Evolutionary conservation across 2,797 vertebrate genomes (phyloP).

Genomic region (Lithobates sylvaticus): DNA sequence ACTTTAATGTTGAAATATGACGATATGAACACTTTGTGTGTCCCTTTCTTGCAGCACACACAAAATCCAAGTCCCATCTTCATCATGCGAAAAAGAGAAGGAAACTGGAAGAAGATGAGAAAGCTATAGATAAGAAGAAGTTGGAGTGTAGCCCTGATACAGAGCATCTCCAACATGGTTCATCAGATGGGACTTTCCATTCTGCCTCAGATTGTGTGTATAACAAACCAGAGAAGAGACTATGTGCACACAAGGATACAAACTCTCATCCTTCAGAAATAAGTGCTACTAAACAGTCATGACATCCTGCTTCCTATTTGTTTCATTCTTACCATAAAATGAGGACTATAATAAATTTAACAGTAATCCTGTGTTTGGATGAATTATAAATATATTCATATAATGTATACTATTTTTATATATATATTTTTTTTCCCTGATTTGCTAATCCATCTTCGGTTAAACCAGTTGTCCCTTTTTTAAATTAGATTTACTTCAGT

Average conservation of each 20-base stretch:
- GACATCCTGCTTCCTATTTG: neutral
- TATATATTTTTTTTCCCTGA: too few species aligned
- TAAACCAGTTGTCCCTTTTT: too few species aligned
- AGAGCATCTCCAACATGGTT: neutral
- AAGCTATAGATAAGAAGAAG: conserved; percentile 13
- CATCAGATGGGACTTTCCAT: neutral
- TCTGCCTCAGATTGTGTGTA: neutral
- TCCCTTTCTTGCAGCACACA: conserved; percentile 81
- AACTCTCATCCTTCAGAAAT: neutral
- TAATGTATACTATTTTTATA: too few species aligned
- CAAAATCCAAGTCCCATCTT: conserved; percentile 90
- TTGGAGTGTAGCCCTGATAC: neutral
- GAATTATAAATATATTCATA: too few species aligned
- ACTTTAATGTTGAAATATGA: neutral
- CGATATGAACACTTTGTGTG: neutral
- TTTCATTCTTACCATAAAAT: neutral
- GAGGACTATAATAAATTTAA: too few species aligned
- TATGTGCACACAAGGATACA: neutral
- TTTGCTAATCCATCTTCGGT: too few species aligned
- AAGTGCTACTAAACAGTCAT: neutral
- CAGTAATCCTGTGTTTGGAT: too few species aligned
- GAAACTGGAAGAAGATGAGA: conserved; percentile 70
- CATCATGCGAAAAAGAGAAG: conserved; percentile 85
- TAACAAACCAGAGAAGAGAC: conserved; percentile 13
- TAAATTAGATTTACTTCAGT: too few species aligned